phyloP scores from a whole-genome alignment of 2,797 vertebrate species.

The Limosa lapponica region DNA sequence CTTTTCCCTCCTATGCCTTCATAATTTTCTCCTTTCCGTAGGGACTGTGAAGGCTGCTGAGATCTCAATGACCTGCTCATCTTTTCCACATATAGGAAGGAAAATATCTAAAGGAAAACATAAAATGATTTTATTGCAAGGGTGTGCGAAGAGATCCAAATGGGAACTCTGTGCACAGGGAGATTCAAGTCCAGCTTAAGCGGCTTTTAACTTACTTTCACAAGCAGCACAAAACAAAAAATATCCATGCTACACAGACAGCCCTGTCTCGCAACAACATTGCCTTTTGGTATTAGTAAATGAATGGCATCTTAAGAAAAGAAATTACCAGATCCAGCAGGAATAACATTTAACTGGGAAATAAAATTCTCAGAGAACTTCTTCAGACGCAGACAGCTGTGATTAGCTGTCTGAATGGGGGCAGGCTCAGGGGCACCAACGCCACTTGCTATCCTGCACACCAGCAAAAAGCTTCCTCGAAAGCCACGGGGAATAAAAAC shows the following conservation, averaged over 20 bases:
- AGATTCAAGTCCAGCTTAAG: neutral
- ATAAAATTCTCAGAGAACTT: neutral
- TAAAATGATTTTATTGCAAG: neutral
- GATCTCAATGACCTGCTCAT: neutral
- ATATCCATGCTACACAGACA: neutral
- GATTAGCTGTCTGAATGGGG: neutral
- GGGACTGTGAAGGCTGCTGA: neutral
- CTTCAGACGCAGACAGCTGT: neutral
- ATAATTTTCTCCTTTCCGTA: neutral
- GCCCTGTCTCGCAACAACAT: rapidly evolving
- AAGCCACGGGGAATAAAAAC: neutral
- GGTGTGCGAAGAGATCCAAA: neutral
- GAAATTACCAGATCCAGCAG: neutral
- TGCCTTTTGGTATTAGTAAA: neutral
- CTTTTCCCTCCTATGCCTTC: rapidly evolving
- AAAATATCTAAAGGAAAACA: neutral
- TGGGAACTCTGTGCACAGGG: neutral
- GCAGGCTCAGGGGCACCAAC: neutral
- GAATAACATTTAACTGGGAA: neutral
- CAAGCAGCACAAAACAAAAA: neutral
- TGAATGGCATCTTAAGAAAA: neutral
- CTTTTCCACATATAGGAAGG: neutral
- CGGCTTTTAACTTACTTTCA: neutral
- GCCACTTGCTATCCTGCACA: neutral
- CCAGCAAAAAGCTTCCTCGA: neutral